Conservation (phyloP, 2,113 vertebrate genomes). For the Scomber japonicus region DNA sequence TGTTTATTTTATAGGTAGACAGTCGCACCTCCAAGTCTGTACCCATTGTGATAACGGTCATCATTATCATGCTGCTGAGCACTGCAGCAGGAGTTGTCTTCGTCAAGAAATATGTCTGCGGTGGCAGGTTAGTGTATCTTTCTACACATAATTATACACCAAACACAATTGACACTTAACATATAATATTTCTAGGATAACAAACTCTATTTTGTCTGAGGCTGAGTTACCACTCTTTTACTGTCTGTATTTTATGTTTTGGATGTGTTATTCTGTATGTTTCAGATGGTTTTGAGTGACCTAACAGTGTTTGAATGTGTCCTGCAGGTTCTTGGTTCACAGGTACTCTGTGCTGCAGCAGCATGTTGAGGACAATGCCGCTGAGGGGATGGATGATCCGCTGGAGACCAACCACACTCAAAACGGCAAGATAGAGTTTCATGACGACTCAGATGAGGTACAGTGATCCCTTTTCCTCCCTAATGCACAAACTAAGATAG, state of each 20-base stretch:
- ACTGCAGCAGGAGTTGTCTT: constrained; percentile 85
- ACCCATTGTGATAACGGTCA: constrained; percentile 84
- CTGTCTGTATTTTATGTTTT: neutral
- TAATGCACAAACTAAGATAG: neutral
- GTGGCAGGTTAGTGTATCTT: constrained; percentile 88
- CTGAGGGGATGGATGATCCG: constrained; percentile 84
- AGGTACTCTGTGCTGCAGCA: constrained; percentile 93
- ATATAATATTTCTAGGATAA: neutral
- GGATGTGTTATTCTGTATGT: neutral
- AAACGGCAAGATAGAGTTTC: constrained; percentile 86
- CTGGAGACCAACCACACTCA: constrained; percentile 78
- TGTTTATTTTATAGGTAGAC: constrained; percentile 53
- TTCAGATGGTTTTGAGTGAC: neutral
- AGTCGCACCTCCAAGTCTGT: constrained; percentile 78
- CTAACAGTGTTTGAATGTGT: constrained; percentile 3
- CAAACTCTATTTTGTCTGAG: neutral
- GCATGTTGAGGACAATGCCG: constrained; percentile 87
- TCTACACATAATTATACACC: neutral
- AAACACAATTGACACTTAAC: neutral
- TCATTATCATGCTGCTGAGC: constrained; percentile 87
- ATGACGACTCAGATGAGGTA: constrained; percentile 96
- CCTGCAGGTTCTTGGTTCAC: constrained; percentile 92
- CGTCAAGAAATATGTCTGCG: constrained; percentile 95
- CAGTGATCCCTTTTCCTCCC: neutral
- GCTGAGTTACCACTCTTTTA: neutral